Conservation (phyloP, 2,888 invertebrate species). For the Lobophora halterata region DNA sequence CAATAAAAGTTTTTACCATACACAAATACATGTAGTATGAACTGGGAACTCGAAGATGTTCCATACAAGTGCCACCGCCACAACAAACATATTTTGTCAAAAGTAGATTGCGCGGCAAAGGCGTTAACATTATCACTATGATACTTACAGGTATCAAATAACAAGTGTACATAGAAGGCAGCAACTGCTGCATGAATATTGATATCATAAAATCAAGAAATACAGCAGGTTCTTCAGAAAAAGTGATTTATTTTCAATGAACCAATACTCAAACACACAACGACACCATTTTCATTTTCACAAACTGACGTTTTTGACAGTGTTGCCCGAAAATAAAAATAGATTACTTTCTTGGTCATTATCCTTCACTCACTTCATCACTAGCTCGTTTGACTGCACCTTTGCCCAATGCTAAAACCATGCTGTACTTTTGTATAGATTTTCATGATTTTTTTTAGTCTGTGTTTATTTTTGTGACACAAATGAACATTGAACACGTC, state of each 20-base stretch:
- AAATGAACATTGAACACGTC: conserved; percentile 80
- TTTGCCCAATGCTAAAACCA: not conserved
- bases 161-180: conserved; percentile 8
- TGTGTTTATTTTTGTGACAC: conserved; percentile 49
- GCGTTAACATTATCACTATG: not conserved
- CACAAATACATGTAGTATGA: no score
- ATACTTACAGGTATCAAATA: conserved; percentile 23
- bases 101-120: conserved; percentile 61
- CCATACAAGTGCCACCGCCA: conserved; percentile 22
- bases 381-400: no score
- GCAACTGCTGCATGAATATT: not conserved
- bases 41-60: no score
- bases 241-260: no score
- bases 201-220: conserved; percentile 4
- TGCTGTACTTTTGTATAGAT: not conserved
- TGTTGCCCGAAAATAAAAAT: not conserved
- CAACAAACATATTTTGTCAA: conserved; percentile 31
- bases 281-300: conserved; percentile 42
- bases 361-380: no score
- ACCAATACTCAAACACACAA: conserved; percentile 26
- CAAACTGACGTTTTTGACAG: conserved; percentile 7
- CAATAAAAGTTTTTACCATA: no score
- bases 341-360: no score
- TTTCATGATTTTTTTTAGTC: conserved; percentile 6
- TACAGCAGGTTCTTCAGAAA: no score